Evolutionary conservation across 1,140 invertebrate species (phyloP), one percentile per base, ranked within the genome.

Genomic region (Drosophila varians): DNA sequence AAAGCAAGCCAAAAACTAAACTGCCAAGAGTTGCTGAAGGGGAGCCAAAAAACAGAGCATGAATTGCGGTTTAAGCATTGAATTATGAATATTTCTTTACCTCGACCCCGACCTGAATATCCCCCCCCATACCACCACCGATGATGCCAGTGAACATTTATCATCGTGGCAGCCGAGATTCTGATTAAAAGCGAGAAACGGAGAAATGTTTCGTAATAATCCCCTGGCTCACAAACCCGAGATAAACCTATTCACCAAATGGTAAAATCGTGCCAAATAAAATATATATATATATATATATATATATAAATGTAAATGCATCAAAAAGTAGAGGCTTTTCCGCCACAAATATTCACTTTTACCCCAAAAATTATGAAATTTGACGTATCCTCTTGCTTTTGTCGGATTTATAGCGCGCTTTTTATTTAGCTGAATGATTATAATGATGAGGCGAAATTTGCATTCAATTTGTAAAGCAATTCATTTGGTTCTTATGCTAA

Each of bases 31-130:
- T 18, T 18, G 16, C 38, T 42, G 38, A 42, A 14, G 45, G 62
- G 57, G 58, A 51, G 36, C 53, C 66, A 60, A 70, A 60, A 54
- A 70, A 38, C 54, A 53, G 55, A 83, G 64, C 82, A 86, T 80
- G 82, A 86, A 86, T 87, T 87, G 82, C 80, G 80, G 80, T 87
- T 87, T 76, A 86, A 86, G 53, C 80, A 86, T 86, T 86, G 73
- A 86, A 86, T 86, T 86, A 86, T 86, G 82, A 86, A 86, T 87
- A 87, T 76, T 80, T 74, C 47, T 46, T 74, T 80, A 53, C 57
- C 57, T 57, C 75, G 49, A 60, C 68, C 53, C 58, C 66, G 65
- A 66, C 66, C 72, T 75, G 74, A 12, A 6, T 6, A 25, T 36
- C 31, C 49, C 18, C 21, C 34, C 36, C 14, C 31, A 51, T n/a